Evolutionary conservation across 1,140 invertebrate genomes (phyloP), one percentile per base, ranked within the genome.

Genomic region (Penaeus chinensis): DNA sequence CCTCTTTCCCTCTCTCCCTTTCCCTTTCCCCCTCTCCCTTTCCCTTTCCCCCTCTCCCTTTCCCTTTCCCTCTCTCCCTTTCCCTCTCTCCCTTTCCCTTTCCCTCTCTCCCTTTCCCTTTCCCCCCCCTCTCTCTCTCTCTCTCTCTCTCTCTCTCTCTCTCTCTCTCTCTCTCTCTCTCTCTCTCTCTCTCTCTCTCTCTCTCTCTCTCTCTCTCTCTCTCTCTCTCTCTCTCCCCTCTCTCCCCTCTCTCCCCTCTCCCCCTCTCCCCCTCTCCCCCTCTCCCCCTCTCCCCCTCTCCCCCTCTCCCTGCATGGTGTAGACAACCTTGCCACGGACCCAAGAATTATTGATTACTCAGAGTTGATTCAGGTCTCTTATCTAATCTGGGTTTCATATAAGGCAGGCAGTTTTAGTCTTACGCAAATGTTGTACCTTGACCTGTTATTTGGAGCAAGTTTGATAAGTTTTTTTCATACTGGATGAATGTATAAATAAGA

Each of bases 251-350:
- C 11, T 32, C 8, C 3, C 11, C 24, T 5, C 24, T 3, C 69
- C n/a, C 69, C n/a, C 69, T 32, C 20, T 71, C 66, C 32, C 24
- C 32, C 24, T 32, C 24, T 74, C 24, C 32, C 24, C n/a, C 71
- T 74, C 71, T 74, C 27, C n/a, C 71, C 37, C 27, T 74, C 71
- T 74, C 71, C 27, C 71, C 37, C 71, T 37, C 27, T 74, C 27
- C 13, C 2, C 37, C 71, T 74, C 3, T 74, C 20, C 24, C 20
- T 74, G 7, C 47, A 47, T 47, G 5, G 47, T 47, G 47, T 47
- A 47, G 47, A 47, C 47, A 4, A 47, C 47, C 47, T 13, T 47
- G 47, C 11, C 7, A 47, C 7, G 5, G 4, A 47, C 54, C 54
- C 54, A 54, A 54, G 54, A 16, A 11, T 54, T 5, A 54, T 54